Evolutionary conservation across 2,113 vertebrate species (phyloP), one percentile per base, ranked within the genome.

Genomic region (Opisthocomus hoazin): DNA sequence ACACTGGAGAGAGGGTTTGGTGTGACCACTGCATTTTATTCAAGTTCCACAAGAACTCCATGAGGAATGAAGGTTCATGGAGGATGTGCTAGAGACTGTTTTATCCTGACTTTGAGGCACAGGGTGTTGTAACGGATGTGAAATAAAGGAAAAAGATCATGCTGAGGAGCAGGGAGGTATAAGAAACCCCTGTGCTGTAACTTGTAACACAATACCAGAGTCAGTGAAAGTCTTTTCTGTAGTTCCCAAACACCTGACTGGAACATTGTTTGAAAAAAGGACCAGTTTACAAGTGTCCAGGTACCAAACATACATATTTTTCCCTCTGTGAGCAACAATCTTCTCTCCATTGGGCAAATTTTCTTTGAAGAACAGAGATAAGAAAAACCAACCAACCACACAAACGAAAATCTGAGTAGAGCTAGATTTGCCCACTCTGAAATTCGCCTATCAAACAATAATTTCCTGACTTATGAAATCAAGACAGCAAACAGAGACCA

Each of bases 61-160:
- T 0, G 0, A 84, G 46, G 66, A 88, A 48, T 15, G 43, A 56
- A 75, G 4, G 24, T 5, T 58, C 29, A 8, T 5, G 9, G 26
- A 61, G 21, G 20, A 24, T 29, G 32, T 37, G 13, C 12, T 41
- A 57, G 43, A 85, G n/a, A n/a, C n/a, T n/a, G n/a, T n/a, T n/a
- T n/a, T n/a, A n/a, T n/a, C n/a, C n/a, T n/a, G n/a, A n/a, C n/a
- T n/a, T n/a, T n/a, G n/a, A n/a, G n/a, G n/a, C n/a, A n/a, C n/a
- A n/a, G n/a, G n/a, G n/a, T n/a, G n/a, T n/a, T n/a, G n/a, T n/a
- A n/a, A n/a, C n/a, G n/a, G n/a, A 73, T 29, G 19, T 41, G 58
- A 84, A 80, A 74, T 46, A 34, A 77, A 43, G 11, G n/a, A 37
- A 66, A 84, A 68, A 53, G 4, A 43, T 18, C 15, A 12, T 14